Evolutionary conservation across 2,113 vertebrate species (phyloP).

Genomic region (Cynocephalus volans): DNA sequence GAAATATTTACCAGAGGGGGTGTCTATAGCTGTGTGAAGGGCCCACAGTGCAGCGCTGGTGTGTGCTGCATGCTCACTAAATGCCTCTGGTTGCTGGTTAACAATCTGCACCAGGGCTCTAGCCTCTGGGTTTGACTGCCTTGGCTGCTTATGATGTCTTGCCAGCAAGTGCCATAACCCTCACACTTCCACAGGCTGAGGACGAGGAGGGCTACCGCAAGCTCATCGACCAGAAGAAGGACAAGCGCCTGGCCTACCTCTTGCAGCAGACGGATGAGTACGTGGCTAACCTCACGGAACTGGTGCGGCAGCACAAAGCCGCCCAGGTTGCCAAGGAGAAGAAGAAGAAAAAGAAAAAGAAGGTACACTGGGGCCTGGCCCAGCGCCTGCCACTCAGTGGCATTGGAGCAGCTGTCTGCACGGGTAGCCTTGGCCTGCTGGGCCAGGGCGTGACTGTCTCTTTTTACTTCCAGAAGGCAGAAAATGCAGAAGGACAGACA

Average conservation of each 20-base stretch:
- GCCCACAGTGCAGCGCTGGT: rapidly evolving
- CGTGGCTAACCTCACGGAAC: constrained; percentile 97
- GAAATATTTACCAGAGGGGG: neutral
- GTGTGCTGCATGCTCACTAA: neutral
- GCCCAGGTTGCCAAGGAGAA: constrained; percentile 98
- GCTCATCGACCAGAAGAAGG: constrained; percentile 99
- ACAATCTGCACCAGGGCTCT: rapidly evolving
- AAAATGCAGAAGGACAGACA: constrained; percentile 91
- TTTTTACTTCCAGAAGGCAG: constrained; percentile 90
- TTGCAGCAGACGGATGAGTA: constrained; percentile 99
- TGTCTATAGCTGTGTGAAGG: rapidly evolving
- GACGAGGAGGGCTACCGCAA: constrained; percentile 99
- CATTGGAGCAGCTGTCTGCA: rapidly evolving
- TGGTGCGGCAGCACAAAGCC: constrained; percentile 97
- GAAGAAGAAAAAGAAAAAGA: constrained; percentile 98
- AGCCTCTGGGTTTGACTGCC: neutral
- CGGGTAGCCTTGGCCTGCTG: neutral
- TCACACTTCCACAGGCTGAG: constrained; percentile 90
- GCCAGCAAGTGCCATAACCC: rapidly evolving
- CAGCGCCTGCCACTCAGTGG: rapidly evolving
- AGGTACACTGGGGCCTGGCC: constrained; percentile 79
- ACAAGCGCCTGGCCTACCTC: constrained; percentile 98
- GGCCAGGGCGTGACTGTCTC: neutral
- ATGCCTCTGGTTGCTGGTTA: too few species aligned
- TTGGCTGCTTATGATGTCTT: neutral